Base-by-base conservation (phyloP, 2,888 invertebrate species). In the Strigamia transsilvanica region DNA sequence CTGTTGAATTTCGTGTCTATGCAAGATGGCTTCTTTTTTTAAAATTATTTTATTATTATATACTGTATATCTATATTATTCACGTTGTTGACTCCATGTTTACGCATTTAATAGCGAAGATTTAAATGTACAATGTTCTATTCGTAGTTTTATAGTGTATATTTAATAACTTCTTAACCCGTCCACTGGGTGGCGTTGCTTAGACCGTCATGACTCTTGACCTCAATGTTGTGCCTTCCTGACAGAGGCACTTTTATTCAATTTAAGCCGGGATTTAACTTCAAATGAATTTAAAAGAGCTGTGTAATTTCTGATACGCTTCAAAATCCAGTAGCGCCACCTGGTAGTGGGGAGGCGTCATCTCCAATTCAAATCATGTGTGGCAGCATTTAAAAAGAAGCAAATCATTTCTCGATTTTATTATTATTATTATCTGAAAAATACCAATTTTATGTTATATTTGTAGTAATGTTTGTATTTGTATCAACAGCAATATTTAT, bases 151-250 rank as follows among this genome's bases (percentile, higher is more conserved):
- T 23, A 13, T 34, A 23, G 21, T 23, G n/a, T 78, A 23, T 23
- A 23, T 78, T n/a, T 6, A 38, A 78, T 61, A 61, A 61, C 61
- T 61, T 61, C 61, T 34, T 78, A 27, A 78, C 78, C 78, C 78
- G 78, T 78, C 78, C 78, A 78, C 78, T 78, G 78, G 78, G 78
- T 78, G 78, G 78, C 78, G 78, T 38, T 78, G 34, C 38, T 32
- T 7, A 13, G 78, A 78, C 78, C 32, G 32, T 78, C 78, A 78
- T 34, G 78, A 78, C 78, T 78, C 78, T 78, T 78, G 78, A 78
- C 78, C 38, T 78, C 32, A 78, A 27, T 78, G 78, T n/a, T 27
- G 78, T 78, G 78, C 78, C 78, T 78, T 78, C 38, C 6, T 7
- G 2, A 78, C 32, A 15, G 38, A 38, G 78, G 78, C 78, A 78